These are phyloP conservation scores for Mayetiola destructor DNA, from an alignment of 2,888 invertebrate species.

Conservation along the genomic window DNA sequence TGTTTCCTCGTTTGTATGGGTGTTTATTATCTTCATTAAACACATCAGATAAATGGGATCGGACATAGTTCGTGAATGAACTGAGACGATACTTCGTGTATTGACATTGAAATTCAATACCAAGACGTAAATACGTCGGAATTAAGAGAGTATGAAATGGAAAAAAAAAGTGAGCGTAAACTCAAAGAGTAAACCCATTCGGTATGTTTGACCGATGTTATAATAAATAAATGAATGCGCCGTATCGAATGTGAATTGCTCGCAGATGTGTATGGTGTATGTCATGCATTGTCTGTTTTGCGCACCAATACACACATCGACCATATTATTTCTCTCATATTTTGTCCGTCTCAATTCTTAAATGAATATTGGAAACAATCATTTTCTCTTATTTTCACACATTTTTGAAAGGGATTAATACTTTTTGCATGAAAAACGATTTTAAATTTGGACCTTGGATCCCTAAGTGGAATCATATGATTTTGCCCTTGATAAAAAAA, in stretches of 20 bases:
- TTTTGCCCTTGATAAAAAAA: not conserved
- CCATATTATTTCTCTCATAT: not conserved
- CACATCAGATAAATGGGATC: too few species aligned
- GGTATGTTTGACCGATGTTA: too few species aligned
- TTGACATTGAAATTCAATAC: conserved; percentile 8
- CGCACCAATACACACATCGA: not conserved
- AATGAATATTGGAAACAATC: not conserved
- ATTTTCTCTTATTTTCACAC: too few species aligned
- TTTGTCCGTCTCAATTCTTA: not conserved
- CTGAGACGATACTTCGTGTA: not conserved
- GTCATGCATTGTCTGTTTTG: too few species aligned
- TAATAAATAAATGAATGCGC: too few species aligned
- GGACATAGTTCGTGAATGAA: not conserved
- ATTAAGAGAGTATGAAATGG: too few species aligned
- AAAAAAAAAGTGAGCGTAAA: too few species aligned
- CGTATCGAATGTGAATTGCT: too few species aligned
- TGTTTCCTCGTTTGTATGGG: too few species aligned
- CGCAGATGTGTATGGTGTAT: too few species aligned
- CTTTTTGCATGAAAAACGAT: not conserved
- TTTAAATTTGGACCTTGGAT: not conserved
- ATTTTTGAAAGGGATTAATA: not conserved
- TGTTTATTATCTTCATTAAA: too few species aligned
- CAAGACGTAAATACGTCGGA: not conserved
- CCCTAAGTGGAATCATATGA: not conserved
- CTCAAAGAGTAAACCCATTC: too few species aligned